phyloP scores from a whole-genome alignment of 1,140 invertebrate genomes.

The Ostrea edulis region DNA sequence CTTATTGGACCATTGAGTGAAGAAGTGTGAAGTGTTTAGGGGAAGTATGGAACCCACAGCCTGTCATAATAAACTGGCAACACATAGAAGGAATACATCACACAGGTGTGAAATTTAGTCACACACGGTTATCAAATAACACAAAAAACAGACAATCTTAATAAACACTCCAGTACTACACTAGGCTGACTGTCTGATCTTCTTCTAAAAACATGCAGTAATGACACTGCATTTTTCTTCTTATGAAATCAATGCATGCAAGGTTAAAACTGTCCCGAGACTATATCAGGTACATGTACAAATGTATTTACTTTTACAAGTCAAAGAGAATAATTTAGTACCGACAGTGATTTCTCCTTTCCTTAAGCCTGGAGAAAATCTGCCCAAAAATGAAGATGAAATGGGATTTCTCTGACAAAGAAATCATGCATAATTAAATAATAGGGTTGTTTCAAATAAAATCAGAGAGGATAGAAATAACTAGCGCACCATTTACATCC shows the following conservation, averaged over 20 bases:
- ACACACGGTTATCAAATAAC: conserved; percentile 3
- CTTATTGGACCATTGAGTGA: neutral
- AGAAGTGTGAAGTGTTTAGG: neutral
- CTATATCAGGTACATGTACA: neutral
- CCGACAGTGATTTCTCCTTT: neutral
- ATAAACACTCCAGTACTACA: neutral
- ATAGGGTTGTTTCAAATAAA: neutral
- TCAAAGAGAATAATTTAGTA: conserved; percentile 35
- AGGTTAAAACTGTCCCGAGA: neutral
- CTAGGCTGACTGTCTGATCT: neutral
- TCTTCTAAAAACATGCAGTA: neutral
- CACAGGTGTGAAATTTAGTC: conserved; percentile 11
- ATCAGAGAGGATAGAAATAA: neutral
- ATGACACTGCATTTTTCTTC: conserved; percentile 9
- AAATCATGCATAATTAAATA: conserved; percentile 20
- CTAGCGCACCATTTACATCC: neutral
- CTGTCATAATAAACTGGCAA: neutral
- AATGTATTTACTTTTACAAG: neutral
- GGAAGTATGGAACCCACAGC: neutral
- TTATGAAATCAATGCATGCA: neutral
- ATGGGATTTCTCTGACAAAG: neutral
- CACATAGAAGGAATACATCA: neutral
- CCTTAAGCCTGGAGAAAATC: neutral
- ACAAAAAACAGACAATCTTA: conserved; percentile 1
- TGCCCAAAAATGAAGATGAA: neutral